Percentiles rank a stretch among this genome's conserved stretches.
phyloP scores from a whole-genome alignment of 2,797 vertebrate species.

The Cryptoprocta ferox region DNA sequence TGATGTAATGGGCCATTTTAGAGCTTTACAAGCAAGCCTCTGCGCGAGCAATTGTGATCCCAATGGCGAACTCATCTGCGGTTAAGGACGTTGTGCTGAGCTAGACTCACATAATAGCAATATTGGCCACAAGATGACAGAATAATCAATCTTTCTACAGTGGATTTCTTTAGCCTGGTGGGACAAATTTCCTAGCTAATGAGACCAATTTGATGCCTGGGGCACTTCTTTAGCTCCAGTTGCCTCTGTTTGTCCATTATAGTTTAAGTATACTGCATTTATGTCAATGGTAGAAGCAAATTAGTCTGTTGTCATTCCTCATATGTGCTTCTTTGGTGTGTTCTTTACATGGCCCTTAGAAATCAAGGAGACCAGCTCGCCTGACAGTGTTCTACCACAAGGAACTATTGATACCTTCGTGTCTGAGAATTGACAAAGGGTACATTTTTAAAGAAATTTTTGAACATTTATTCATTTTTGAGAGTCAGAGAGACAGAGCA shows the following conservation, averaged over 20 bases:
- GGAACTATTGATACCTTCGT: neutral
- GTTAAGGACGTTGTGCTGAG: neutral
- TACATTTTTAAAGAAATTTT: neutral
- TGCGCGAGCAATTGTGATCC: neutral
- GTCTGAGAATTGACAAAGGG: neutral
- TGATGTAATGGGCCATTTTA: conserved; percentile 43
- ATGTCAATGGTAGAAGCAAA: conserved; percentile 38
- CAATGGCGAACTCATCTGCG: neutral
- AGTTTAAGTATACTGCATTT: conserved; percentile 41
- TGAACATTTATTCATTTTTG: no score
- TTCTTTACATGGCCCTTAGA: neutral
- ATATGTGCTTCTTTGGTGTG: neutral
- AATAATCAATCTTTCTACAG: neutral
- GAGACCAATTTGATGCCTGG: conserved; percentile 25
- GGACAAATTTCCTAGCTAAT: conserved; percentile 51
- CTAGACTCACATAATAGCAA: neutral
- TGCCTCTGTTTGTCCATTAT: conserved; percentile 37
- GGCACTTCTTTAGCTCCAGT: neutral
- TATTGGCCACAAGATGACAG: neutral
- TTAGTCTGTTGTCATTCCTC: neutral
- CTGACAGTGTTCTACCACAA: neutral
- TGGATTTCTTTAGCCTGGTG: conserved; percentile 36
- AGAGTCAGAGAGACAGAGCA: no score
- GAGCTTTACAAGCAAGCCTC: neutral
- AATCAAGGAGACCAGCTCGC: conserved; percentile 10